Evolutionary conservation across 1,140 invertebrate genomes (phyloP), one percentile per base, ranked within the genome.

Genomic region (Drosophila orosa): DNA sequence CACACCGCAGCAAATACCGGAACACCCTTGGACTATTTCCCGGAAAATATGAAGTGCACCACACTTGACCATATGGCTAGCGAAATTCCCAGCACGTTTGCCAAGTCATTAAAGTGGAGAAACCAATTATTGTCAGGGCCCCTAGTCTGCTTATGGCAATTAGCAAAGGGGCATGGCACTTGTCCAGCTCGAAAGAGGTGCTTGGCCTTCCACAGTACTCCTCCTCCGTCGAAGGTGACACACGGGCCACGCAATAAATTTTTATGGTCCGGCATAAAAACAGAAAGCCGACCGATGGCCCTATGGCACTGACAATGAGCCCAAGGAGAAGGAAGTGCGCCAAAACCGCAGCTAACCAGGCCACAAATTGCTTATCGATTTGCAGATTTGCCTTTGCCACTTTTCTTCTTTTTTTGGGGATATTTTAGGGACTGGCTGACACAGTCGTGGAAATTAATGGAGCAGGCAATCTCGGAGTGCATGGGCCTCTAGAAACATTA

Each of bases 351-450:
- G 50, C 35, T 54, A 77, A 40, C n/a, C 17, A 54, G 35, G 37
- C 44, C 56, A 9, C 31, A 57, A 57, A 57, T 75, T 52, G 52
- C 56, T 25, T 76, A 69, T 76, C 63, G 63, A 68, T 69, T 76
- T 44, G 62, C 37, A 37, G 39, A 73, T 61, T 60, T 73, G 44
- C 45, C 55, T 48, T 71, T n/a, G 63, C 22, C 60, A 27, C 44
- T 22, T 35, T 35, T 10, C 9, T 35, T 12, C 10, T 15, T 25
- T 17, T 22, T 19, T 55, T 50, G 39, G 3, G 31, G 40, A 44
- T 24, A 50, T 27, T 59, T 52, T 22, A 52, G 29, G 22, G 17
- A 31, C 45, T 56, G 7, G 24, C 40, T 57, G 24, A 68, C 52
- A 35, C 40, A 57, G 15, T 68, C n/a, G 17, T 17, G 17, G 22